Evolutionary conservation across 2,888 invertebrate species (phyloP).

Genomic region (Drosophila stalkeri): DNA sequence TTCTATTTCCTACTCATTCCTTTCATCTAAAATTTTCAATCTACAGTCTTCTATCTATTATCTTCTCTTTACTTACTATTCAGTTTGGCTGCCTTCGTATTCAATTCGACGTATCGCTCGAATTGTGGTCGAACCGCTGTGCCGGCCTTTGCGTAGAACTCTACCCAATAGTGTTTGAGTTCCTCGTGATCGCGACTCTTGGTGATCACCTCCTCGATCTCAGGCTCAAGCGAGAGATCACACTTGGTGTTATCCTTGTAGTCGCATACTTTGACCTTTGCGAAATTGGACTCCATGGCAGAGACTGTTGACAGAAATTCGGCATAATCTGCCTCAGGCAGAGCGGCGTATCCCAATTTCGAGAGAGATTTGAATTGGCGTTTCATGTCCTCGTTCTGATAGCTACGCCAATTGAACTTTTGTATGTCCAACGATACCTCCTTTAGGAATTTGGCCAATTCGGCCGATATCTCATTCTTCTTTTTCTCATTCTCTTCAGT

Average conservation of each 20-base stretch:
- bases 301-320: slow-evolving; percentile 88
- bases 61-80: slow-evolving; percentile 86
- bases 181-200: slow-evolving; percentile 91
- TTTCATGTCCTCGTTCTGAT: slow-evolving; percentile 88
- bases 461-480: slow-evolving; percentile 83
- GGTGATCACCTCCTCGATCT: slow-evolving; percentile 89
- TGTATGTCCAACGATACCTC: slow-evolving; percentile 74
- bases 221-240: slow-evolving; percentile 90
- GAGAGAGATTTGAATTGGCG: slow-evolving; percentile 92
- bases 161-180: slow-evolving; percentile 91
- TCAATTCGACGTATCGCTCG: slow-evolving; percentile 88
- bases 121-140: slow-evolving; percentile 88
- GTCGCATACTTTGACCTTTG: slow-evolving; percentile 92
- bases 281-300: slow-evolving; percentile 91
- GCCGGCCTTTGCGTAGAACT: slow-evolving; percentile 92
- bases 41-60: background rate
- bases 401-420: slow-evolving; percentile 90
- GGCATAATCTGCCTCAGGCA: slow-evolving; percentile 89
- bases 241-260: slow-evolving; percentile 88
- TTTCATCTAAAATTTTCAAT: background rate
- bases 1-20: too few relatives aligned
- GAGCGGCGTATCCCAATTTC: slow-evolving; percentile 90
- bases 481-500: slow-evolving; percentile 89
- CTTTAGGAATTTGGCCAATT: slow-evolving; percentile 84
- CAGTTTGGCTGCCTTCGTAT: slow-evolving; percentile 90